phyloP scores from a whole-genome alignment of 2,888 invertebrate species.

The Arctia plantaginis region DNA sequence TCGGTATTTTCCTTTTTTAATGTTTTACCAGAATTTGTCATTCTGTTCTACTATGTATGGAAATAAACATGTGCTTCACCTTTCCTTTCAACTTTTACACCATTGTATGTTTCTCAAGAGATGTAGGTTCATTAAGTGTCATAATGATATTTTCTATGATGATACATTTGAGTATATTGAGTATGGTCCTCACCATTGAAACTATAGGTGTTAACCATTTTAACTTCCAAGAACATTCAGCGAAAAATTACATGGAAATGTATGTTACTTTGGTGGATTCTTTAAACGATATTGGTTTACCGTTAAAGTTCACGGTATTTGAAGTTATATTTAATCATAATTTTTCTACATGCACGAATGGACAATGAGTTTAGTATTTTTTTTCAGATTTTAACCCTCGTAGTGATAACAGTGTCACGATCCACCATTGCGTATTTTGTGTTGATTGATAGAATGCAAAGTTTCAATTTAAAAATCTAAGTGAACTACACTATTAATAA shows the following conservation, averaged over 20 bases:
- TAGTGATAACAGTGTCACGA: background rate
- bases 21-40: background rate
- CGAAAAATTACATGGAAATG: conserved; percentile 7
- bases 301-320: conserved; percentile 3
- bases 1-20: background rate
- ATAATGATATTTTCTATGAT: conserved; percentile 3
- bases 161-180: conserved; percentile 3
- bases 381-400: background rate
- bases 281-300: background rate
- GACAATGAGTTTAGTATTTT: background rate
- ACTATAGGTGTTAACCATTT: background rate
- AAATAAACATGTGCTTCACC: background rate
- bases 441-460: background rate
- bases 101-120: background rate
- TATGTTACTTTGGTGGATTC: conserved; percentile 6
- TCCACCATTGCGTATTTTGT: background rate
- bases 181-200: conserved; percentile 4
- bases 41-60: background rate
- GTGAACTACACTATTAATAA: background rate
- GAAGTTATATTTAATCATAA: background rate
- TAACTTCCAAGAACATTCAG: background rate
- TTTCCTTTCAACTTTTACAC: background rate
- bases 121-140: background rate
- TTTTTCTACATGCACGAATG: background rate
- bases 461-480: background rate